Percentiles rank a stretch among this genome's conserved stretches.
Conservation (phyloP, 2,888 invertebrate species). For the Eulithis prunata region DNA sequence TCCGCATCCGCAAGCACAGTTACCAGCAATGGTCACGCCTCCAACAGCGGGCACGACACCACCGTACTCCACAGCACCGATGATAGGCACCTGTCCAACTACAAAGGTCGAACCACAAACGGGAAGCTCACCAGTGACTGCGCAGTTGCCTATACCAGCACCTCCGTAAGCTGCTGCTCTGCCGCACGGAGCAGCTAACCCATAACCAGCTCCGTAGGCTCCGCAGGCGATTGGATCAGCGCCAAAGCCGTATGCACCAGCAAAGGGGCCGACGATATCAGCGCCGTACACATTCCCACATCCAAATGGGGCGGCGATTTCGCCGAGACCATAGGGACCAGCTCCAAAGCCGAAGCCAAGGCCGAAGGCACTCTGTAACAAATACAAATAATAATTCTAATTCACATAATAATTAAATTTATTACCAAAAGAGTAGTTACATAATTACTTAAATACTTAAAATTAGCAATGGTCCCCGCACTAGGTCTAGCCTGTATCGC, state of each 20-base stretch:
- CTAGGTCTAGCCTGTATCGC: too few relatives aligned
- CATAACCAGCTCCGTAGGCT: conserved; percentile 25
- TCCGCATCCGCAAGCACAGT: conserved; percentile 38
- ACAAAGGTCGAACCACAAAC: conserved; percentile 48
- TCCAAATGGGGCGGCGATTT: background rate
- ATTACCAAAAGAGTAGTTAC: too few relatives aligned
- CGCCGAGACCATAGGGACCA: background rate
- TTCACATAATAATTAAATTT: too few relatives aligned
- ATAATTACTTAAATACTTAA: too few relatives aligned
- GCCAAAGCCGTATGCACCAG: background rate
- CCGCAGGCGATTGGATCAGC: conserved; percentile 20
- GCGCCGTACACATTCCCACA: background rate
- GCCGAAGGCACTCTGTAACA: conserved; percentile 3
- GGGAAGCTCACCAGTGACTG: conserved; percentile 46
- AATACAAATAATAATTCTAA: too few relatives aligned
- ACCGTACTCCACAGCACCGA: conserved; percentile 42
- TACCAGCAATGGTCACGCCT: conserved; percentile 40
- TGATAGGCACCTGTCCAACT: conserved; percentile 44
- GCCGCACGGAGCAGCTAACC: background rate
- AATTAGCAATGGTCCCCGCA: too few relatives aligned
- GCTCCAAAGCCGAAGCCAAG: conserved; percentile 3
- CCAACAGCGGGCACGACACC: conserved; percentile 43
- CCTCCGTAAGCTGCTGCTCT: conserved; percentile 24
- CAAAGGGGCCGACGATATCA: background rate
- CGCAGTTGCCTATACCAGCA: conserved; percentile 46